Evolutionary conservation across 2,797 vertebrate species (phyloP), one percentile per base, ranked within the genome.

Genomic region (Catamblyrhynchus diadema): DNA sequence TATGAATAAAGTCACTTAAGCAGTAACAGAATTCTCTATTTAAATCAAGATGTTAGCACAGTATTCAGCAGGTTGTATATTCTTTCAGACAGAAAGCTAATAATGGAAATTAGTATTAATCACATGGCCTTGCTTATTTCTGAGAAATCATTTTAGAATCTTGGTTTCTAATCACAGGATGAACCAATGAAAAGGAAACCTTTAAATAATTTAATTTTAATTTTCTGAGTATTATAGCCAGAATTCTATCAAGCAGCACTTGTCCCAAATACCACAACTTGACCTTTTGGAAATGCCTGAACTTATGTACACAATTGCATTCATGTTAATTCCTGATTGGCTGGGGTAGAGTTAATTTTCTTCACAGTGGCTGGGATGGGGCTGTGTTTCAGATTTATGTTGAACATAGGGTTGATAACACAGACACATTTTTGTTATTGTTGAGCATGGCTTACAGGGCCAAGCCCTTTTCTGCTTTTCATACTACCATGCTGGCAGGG

Each of bases 1-100:
- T 87, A 93, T 42, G 77, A 62, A 51, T 62, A 62, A 91, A 86
- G 19, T 47, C 57, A 71, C 24, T 82, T 88, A 66, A 61, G 81
- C 47, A 87, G 6, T 51, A 91, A 30, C 15, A 86, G 24, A 7
- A 59, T 86, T 78, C 12, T 75, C 32, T 54, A 8, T 88, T 93
- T 67, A 51, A 79, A 35, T 14, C 8, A 75, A 71, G 8, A 17
- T 14, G 1, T 22, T 45, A 81, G 15, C 13, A 23, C 9, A 22
- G 6, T 39, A 62, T 81, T 80, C 74, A 73, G 28, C 8, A 70
- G 17, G 6, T 66, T 70, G 25, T 2, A 15, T 50, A 18, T 1
- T 8, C 4, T 79, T 85, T 81, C 60, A 77, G 27, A 48, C 9
- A 41, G 33, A 57, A 71, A 45, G 39, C 11, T 64, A 32, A 27